These are phyloP conservation scores for Sympetrum striolatum DNA, from an alignment of 2,888 invertebrate species.

Conservation along the genomic window DNA sequence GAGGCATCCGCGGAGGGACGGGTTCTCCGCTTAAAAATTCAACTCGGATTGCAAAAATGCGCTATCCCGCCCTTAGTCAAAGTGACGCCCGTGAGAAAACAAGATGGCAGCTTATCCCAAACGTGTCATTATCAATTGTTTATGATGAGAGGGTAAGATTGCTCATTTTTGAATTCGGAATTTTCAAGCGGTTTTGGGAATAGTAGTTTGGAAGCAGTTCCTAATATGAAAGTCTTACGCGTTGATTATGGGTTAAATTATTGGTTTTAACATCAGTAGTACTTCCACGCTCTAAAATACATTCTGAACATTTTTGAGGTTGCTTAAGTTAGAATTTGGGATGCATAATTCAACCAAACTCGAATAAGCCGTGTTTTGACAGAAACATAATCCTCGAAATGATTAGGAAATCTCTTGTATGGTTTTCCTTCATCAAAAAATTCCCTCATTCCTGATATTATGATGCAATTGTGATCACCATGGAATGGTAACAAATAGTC, in stretches of 20 bases:
- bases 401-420: no score
- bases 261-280: background rate
- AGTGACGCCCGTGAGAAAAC: background rate
- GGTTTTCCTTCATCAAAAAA: no score
- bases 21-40: background rate
- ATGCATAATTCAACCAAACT: no score
- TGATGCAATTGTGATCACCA: no score
- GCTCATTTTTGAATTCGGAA: background rate
- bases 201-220: background rate
- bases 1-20: conserved; percentile 54
- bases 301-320: no score
- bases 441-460: no score
- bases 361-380: no score
- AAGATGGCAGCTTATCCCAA: background rate
- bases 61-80: background rate
- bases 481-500: no score
- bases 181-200: background rate
- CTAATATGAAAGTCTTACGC: background rate
- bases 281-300: background rate
- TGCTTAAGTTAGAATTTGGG: no score
- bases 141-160: background rate
- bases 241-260: no score
- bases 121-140: background rate
- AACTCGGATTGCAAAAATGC: background rate
- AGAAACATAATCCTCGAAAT: no score